Evolutionary conservation across 2,113 vertebrate genomes (phyloP).

Genomic region (Xiphophorus hellerii): DNA sequence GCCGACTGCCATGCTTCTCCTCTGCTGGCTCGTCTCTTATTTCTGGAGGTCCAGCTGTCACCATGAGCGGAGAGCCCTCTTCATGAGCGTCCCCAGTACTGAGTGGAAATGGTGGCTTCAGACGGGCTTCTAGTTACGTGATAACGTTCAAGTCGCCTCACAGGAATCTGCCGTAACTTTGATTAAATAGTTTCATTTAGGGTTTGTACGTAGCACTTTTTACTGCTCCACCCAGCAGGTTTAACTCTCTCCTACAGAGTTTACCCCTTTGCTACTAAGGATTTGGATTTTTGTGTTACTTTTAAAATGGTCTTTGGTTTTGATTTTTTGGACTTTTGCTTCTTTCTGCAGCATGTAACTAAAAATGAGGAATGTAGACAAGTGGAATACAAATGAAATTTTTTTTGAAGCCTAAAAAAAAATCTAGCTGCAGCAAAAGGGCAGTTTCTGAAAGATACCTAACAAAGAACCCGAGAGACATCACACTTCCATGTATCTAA

Average conservation of each 20-base stretch:
- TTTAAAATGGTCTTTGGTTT: background rate
- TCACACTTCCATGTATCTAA: too few relatives aligned
- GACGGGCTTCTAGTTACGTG: constrained; percentile 17
- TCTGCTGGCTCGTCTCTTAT: constrained; percentile 40
- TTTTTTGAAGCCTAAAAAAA: too few relatives aligned
- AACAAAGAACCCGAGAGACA: background rate
- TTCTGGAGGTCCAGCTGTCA: constrained; percentile 57
- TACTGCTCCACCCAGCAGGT: too few relatives aligned
- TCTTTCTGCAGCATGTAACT: background rate
- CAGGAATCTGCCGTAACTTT: background rate
- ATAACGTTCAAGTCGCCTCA: background rate
- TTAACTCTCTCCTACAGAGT: background rate
- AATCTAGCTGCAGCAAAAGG: too few relatives aligned
- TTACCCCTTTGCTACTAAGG: background rate
- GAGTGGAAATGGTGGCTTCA: constrained; percentile 12
- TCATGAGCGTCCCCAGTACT: constrained; percentile 16
- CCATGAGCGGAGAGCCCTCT: constrained; percentile 40
- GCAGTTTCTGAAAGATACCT: background rate
- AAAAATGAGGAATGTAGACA: background rate
- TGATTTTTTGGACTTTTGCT: background rate
- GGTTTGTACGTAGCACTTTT: background rate
- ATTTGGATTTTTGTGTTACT: background rate
- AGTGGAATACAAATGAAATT: background rate
- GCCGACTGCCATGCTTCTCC: constrained; percentile 49
- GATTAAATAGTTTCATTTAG: too few relatives aligned